These are phyloP conservation scores for Paradoxurus hermaphroditus DNA, from an alignment of 2,113 vertebrate species.

Conservation along the genomic window DNA sequence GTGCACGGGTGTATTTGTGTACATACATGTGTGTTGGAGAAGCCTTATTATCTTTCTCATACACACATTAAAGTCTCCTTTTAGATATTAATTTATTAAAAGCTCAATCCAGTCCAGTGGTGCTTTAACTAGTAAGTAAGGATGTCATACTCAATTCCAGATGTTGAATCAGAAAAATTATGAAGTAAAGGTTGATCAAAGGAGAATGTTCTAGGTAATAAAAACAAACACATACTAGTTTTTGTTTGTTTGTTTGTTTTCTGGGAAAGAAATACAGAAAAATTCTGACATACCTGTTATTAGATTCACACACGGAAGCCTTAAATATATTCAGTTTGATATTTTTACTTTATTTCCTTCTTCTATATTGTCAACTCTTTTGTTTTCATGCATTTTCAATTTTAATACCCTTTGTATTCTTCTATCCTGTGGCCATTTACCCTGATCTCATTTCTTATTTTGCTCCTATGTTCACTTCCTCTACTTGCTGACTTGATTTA, in stretches of 20 bases:
- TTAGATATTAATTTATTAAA: background rate
- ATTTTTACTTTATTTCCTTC: slow-evolving; percentile 39
- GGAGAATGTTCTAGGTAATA: background rate
- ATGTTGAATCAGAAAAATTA: slow-evolving; percentile 6
- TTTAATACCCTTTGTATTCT: background rate
- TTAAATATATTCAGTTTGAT: background rate
- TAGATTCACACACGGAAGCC: background rate
- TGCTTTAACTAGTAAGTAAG: background rate
- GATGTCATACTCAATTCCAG: background rate
- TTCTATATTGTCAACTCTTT: background rate
- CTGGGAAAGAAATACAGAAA: background rate
- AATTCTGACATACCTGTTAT: background rate
- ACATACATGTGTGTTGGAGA: background rate
- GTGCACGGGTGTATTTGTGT: background rate
- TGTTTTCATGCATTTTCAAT: background rate
- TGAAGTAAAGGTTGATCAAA: slow-evolving; percentile 9
- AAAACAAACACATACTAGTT: background rate
- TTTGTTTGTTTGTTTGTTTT: background rate
- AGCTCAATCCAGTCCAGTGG: background rate
- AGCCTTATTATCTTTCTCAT: background rate
- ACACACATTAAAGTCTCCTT: background rate
- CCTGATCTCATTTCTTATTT: slow-evolving; percentile 21
- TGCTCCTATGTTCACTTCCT: slow-evolving; percentile 12
- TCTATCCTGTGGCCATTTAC: background rate
- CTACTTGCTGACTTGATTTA: slow-evolving; percentile 56